Evolutionary conservation across 2,888 invertebrate species (phyloP), one percentile per base, ranked within the genome.

Genomic region (Netelia fuscicornis): DNA sequence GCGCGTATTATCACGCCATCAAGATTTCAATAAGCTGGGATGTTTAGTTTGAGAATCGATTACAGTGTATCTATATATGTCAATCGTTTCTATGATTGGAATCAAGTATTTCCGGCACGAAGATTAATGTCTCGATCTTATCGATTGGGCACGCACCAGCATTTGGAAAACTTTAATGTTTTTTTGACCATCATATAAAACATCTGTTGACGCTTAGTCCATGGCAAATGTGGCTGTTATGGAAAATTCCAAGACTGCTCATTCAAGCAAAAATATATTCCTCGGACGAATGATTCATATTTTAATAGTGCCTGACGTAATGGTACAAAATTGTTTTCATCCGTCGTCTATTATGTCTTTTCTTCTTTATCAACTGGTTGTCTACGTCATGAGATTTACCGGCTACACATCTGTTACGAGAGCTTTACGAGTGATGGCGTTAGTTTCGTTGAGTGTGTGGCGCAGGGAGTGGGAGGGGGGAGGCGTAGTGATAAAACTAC

Each of bases 401-500:
- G 8, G 20, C 48, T n/a, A 65, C 25, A 13, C 3, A 64, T 17
- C 70, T 13, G 44, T 10, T 62, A 9, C 37, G 25, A 60, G 37
- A 62, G 25, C 17, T 65, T 56, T 72, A 30, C 54, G 30, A 9
- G 56, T 56, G 80, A 44, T 44, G 25, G 25, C 80, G 72, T 20
- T 9, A 30, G 65, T 60, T 60, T 77, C 37, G 58, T 10, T 75
- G 20, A 20, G 20, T 1, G 42, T 30, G 42, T 37, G 68, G 20
- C 20, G 20, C 20, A 17, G 30, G n/a, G 37, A 5, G 9, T 48
- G 44, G 48, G 54, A 48, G 54, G 37, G 44, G 58, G 70, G 8
- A 56, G 56, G 25, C 25, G 25, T 65, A 71, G 77, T 30, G 70
- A 83, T 80, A 76, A 79, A 80, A 83, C 30, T 83, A 86, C 81